Evolutionary conservation across 2,797 vertebrate genomes (phyloP).

Genomic region (Diplodus sargus): DNA sequence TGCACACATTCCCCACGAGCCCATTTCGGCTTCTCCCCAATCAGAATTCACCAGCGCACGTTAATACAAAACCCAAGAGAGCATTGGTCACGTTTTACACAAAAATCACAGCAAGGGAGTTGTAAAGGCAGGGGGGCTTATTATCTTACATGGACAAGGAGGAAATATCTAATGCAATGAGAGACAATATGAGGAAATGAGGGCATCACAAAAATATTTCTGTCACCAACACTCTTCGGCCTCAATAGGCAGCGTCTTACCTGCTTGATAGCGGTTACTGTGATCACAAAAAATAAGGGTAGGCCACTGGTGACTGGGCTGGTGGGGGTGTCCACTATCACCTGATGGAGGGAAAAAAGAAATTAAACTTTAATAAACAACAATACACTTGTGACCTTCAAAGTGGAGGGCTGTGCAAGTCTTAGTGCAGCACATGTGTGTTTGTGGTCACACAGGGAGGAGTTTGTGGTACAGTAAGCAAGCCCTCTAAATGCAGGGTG

Average conservation of each 20-base stretch:
- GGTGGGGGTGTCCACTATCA: conserved; percentile 99
- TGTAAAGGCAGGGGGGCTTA: conserved; percentile 21
- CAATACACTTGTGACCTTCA: conserved; percentile 23
- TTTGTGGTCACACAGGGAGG: conserved; percentile 31
- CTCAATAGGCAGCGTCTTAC: conserved; percentile 77
- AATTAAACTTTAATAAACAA: background rate
- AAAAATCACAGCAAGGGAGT: conserved; percentile 55
- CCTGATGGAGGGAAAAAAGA: conserved; percentile 78
- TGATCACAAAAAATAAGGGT: conserved; percentile 98
- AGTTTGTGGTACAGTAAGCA: background rate
- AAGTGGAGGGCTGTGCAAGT: conserved; percentile 9
- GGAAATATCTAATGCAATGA: conserved; percentile 10
- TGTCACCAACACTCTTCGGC: conserved; percentile 10
- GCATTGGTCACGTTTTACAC: conserved; percentile 63
- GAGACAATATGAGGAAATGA: conserved; percentile 37
- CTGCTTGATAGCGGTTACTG: conserved; percentile 98
- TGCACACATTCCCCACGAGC: conserved; percentile 56
- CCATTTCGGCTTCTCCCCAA: conserved; percentile 52
- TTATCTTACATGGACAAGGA: conserved; percentile 24
- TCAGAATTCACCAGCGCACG: conserved; percentile 65
- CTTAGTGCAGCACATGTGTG: conserved; percentile 11
- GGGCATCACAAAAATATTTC: conserved; percentile 13
- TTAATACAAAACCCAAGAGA: conserved; percentile 63
- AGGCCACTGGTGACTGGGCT: conserved; percentile 98
- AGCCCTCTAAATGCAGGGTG: conserved; percentile 63